These are phyloP conservation scores for Spondyliosoma cantharus DNA, from an alignment of 2,797 vertebrate species.

Conservation along the genomic window DNA sequence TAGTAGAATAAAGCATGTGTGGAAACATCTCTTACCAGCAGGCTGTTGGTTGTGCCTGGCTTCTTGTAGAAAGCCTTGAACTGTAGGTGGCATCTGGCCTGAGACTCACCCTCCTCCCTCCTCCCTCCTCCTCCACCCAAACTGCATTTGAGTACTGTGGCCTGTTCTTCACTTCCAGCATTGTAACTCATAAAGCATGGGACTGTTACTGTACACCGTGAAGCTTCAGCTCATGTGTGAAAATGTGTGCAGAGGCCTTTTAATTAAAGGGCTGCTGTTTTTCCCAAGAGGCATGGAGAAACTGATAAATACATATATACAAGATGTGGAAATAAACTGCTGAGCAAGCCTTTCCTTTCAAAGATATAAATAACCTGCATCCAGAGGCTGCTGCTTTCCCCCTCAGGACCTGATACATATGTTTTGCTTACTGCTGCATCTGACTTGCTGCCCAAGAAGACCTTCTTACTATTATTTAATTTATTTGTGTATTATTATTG, in stretches of 20 bases:
- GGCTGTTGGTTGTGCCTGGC: constrained; percentile 50
- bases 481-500: neutral
- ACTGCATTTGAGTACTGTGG: constrained; percentile 53
- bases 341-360: constrained; percentile 13
- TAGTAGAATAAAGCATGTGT: constrained; percentile 55
- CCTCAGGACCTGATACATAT: neutral
- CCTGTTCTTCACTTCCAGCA: constrained; percentile 48
- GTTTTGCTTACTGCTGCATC: constrained; percentile 45
- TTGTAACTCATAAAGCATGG: constrained; percentile 61
- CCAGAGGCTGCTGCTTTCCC: constrained; percentile 44
- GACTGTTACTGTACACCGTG: constrained; percentile 33
- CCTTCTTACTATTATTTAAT: neutral
- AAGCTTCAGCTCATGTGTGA: constrained; percentile 31
- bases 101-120: neutral
- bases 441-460: constrained; percentile 36
- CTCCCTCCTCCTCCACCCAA: neutral
- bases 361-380: constrained; percentile 33
- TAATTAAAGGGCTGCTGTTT: constrained; percentile 14
- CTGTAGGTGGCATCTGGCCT: constrained; percentile 30
- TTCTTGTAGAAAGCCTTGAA: constrained; percentile 23
- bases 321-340: constrained; percentile 25
- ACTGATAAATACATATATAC: constrained; percentile 23
- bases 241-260: constrained; percentile 15
- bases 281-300: constrained; percentile 46
- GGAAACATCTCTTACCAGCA: constrained; percentile 14